A percentile compares a stretch with the other conserved stretches of the same genome.
These are phyloP conservation scores for Apostichopus californicus DNA, from an alignment of 35 echinoderm and acorn worm species.

Conservation along the genomic window DNA sequence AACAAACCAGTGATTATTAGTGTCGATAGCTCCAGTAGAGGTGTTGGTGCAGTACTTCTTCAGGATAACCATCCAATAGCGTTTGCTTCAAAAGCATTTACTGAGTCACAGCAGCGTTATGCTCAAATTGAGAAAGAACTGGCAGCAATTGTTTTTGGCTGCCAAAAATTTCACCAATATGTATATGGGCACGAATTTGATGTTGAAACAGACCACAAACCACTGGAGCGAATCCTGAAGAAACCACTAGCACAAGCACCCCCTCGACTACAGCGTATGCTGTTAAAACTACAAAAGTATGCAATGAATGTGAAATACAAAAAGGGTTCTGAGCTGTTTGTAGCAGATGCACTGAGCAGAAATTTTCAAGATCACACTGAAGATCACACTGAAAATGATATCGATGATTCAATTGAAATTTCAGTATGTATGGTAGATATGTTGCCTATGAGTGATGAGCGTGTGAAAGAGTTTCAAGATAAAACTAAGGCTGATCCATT, in stretches of 20 bases:
- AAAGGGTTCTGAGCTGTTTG: not conserved
- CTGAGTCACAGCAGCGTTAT: constrained; percentile 28
- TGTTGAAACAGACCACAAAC: constrained; percentile 60
- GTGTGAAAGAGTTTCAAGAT: no score
- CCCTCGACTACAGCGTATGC: constrained; percentile 33
- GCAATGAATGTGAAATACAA: constrained; percentile 32
- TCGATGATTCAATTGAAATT: no score
- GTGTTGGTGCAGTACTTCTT: constrained; percentile 36
- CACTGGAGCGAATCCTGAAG: constrained; percentile 34
- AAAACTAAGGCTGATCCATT: not conserved
- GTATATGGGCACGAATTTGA: constrained; percentile 19
- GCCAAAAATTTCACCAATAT: constrained; percentile 30
- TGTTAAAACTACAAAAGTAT: constrained; percentile 30
- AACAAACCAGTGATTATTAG: not conserved
- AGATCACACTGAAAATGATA: no score
- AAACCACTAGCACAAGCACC: constrained; percentile 21
- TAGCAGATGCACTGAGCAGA: constrained; percentile 59
- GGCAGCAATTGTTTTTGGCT: constrained; percentile 8
- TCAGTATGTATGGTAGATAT: no score
- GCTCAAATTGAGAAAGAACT: constrained; percentile 58
- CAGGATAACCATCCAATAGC: constrained; percentile 50
- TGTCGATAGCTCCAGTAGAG: constrained; percentile 27
- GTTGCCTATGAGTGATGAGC: not conserved
- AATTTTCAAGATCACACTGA: not conserved
- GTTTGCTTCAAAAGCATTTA: constrained; percentile 58